A percentile compares a stretch with the other conserved stretches of the same genome.
These are phyloP conservation scores for Eucera pruinosa DNA, from an alignment of 2,888 invertebrate genomes.

Conservation along the genomic window DNA sequence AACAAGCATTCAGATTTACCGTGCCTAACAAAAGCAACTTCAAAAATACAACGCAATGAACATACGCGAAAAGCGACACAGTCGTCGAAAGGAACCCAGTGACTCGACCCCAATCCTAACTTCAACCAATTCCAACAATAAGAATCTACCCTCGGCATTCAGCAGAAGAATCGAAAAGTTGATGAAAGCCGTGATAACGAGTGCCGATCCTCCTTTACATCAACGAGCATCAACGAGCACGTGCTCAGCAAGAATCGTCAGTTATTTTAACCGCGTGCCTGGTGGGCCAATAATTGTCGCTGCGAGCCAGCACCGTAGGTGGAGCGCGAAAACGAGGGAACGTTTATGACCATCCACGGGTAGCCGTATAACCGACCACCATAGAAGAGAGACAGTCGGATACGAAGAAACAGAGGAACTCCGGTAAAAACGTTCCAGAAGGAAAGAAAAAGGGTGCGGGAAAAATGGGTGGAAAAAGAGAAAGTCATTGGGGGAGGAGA, in stretches of 20 bases:
- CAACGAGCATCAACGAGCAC: constrained; percentile 45
- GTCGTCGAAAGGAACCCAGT: too few relatives aligned
- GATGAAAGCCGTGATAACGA: constrained; percentile 29
- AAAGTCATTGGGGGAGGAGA: constrained; percentile 28
- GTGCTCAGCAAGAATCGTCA: constrained; percentile 58
- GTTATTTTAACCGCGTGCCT: constrained; percentile 52
- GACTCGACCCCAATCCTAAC: too few relatives aligned
- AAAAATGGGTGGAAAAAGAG: constrained; percentile 36
- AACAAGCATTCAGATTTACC: too few relatives aligned
- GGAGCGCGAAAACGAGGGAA: constrained; percentile 10
- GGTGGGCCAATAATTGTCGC: constrained; percentile 66
- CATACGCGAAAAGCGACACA: too few relatives aligned
- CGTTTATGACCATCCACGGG: constrained; percentile 58
- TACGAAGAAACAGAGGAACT: not conserved
- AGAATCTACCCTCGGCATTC: not conserved
- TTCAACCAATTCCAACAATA: too few relatives aligned
- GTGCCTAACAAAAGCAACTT: too few relatives aligned
- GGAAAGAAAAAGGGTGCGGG: not conserved
- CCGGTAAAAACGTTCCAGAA: too few relatives aligned
- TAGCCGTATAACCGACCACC: constrained; percentile 58
- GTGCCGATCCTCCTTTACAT: constrained; percentile 8
- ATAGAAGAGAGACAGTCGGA: not conserved
- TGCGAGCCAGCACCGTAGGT: constrained; percentile 37
- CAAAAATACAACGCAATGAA: too few relatives aligned
- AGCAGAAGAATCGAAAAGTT: too few relatives aligned